Conservation (phyloP, 2,888 invertebrate species). For the Tetanocera ferruginea region DNA sequence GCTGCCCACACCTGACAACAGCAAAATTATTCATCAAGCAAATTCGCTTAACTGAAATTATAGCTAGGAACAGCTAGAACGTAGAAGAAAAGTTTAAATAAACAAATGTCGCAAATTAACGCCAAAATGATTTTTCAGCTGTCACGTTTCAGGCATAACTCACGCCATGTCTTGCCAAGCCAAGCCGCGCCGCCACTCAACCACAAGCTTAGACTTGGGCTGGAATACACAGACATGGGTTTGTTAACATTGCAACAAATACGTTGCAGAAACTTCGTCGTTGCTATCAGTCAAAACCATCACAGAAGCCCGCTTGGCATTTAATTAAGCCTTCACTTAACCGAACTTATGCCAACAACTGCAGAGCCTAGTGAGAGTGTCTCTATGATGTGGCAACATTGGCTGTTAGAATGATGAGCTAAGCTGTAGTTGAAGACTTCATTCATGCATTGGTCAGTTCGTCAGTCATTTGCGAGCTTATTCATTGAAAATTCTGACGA, state of each 20-base stretch:
- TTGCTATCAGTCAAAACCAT: conserved; percentile 36
- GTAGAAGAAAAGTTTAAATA: conserved; percentile 47
- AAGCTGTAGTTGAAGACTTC: conserved; percentile 10
- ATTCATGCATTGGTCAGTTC: conserved; percentile 19
- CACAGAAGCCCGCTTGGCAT: conserved; percentile 35
- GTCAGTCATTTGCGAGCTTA: not conserved
- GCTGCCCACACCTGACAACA: no score
- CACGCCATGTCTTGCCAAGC: not conserved
- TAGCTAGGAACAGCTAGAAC: not conserved
- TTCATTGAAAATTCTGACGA: conserved; percentile 31
- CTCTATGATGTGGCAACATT: not conserved
- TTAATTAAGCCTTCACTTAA: conserved; percentile 37
- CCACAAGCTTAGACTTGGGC: not conserved
- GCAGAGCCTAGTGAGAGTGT: not conserved
- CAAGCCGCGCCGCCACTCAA: not conserved
- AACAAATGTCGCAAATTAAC: conserved; percentile 62
- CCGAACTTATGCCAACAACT: not conserved
- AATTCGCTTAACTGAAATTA: not conserved
- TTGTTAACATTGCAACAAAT: not conserved
- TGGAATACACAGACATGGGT: not conserved
- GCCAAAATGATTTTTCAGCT: conserved; percentile 57
- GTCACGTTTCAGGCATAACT: conserved; percentile 52
- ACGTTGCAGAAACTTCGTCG: not conserved
- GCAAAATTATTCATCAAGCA: no score
- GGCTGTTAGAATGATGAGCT: not conserved